phyloP scores from a whole-genome alignment of 2,113 vertebrate species.

The Pica pica region DNA sequence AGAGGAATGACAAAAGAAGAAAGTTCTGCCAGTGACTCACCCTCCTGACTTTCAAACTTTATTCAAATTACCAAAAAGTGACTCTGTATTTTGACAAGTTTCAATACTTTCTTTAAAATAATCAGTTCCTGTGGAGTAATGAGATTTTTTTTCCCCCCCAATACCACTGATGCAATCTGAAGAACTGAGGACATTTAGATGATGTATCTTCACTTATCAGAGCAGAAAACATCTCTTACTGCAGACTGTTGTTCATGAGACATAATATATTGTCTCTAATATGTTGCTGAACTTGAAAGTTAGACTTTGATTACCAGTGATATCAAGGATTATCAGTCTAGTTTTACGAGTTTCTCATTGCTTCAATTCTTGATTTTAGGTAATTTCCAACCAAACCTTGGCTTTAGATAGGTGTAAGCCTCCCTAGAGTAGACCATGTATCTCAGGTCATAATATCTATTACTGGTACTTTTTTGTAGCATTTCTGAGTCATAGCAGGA shows the following conservation, averaged over 20 bases:
- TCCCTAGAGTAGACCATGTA: not conserved
- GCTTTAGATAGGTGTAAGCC: not conserved
- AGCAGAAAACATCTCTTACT: slow-evolving; percentile 8
- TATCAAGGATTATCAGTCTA: not conserved
- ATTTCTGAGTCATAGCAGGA: not conserved
- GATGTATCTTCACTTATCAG: not conserved
- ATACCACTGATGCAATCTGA: slow-evolving; percentile 47
- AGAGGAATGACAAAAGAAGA: not conserved
- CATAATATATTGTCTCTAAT: slow-evolving; percentile 48
- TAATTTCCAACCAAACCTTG: not conserved
- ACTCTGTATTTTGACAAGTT: not conserved
- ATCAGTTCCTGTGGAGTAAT: slow-evolving; percentile 25
- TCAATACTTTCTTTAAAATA: slow-evolving; percentile 31
- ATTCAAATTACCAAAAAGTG: not conserved
- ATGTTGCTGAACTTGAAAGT: not conserved
- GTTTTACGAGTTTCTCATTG: not conserved
- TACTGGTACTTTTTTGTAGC: not conserved
- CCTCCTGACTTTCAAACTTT: not conserved
- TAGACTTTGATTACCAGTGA: not conserved
- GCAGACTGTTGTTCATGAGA: slow-evolving; percentile 25
- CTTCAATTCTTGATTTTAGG: slow-evolving; percentile 22
- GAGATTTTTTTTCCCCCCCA: not conserved
- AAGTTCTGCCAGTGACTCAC: not conserved
- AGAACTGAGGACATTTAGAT: slow-evolving; percentile 18
- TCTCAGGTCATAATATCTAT: not conserved